A percentile compares a stretch with the other conserved stretches of the same genome.
Conservation (phyloP, 2,797 vertebrate genomes). For the Liparis tanakae region DNA sequence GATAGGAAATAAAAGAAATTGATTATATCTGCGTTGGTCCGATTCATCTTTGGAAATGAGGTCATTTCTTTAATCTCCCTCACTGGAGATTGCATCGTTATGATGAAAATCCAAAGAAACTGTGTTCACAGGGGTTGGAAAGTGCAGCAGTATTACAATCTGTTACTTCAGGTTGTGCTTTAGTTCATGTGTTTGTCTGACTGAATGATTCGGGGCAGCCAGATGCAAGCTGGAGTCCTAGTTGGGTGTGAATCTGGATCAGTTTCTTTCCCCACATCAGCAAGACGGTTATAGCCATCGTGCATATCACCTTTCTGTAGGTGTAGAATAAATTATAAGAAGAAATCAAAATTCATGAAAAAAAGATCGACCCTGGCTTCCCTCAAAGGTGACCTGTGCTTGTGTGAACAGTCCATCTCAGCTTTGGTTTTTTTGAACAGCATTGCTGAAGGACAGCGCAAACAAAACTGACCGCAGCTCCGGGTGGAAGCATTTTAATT, state of each 20-base stretch:
- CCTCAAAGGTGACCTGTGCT: neutral
- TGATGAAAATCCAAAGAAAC: slow-evolving; percentile 64
- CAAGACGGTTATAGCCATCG: neutral
- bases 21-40: slow-evolving; percentile 63
- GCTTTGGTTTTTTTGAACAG: neutral
- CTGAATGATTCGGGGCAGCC: slow-evolving; percentile 52
- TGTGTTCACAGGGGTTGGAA: slow-evolving; percentile 46
- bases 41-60: slow-evolving; percentile 68
- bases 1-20: slow-evolving; percentile 70
- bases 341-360: neutral
- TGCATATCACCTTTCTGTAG: neutral
- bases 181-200: slow-evolving; percentile 36
- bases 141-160: slow-evolving; percentile 49
- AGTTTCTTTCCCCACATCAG: slow-evolving; percentile 14
- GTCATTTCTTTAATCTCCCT: slow-evolving; percentile 67
- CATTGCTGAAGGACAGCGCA: neutral
- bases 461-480: slow-evolving; percentile 11
- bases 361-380: neutral
- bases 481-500: slow-evolving; percentile 40
- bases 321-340: neutral
- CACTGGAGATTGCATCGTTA: slow-evolving; percentile 64
- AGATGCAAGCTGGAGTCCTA: slow-evolving; percentile 34
- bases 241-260: slow-evolving; percentile 39
- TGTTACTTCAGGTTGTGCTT: slow-evolving; percentile 44
- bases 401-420: slow-evolving; percentile 3